Percentiles rank a stretch among this genome's conserved stretches.
Evolutionary conservation across 2,797 vertebrate species (phyloP).

Genomic region (Argentina silus): DNA sequence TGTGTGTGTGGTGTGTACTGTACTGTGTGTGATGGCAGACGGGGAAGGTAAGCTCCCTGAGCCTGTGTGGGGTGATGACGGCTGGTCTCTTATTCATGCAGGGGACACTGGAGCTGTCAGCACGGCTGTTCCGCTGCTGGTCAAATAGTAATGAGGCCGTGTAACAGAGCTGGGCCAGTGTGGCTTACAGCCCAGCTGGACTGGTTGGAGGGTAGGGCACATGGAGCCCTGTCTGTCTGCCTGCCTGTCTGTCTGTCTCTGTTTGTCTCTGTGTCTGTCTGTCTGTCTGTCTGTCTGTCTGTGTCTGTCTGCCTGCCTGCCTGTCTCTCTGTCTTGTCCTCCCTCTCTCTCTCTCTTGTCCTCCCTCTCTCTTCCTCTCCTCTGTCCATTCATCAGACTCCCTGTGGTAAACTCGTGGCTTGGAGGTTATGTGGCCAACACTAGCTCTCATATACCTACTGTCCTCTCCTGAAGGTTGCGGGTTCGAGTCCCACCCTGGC

Average conservation of each 20-base stretch:
- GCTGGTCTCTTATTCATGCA: conserved; percentile 74
- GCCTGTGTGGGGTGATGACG: conserved; percentile 34
- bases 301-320: background rate
- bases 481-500: too few relatives aligned
- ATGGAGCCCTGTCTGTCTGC: background rate
- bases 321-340: background rate
- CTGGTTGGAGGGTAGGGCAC: conserved; percentile 23
- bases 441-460: too few relatives aligned
- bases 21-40: conserved; percentile 47
- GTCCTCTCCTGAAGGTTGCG: too few relatives aligned
- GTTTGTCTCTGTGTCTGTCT: background rate
- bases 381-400: too few relatives aligned
- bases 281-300: background rate
- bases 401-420: too few relatives aligned
- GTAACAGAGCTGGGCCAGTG: conserved; percentile 71
- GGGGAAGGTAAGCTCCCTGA: conserved; percentile 65
- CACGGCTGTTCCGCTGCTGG: conserved; percentile 71
- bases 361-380: too few relatives aligned
- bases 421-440: too few relatives aligned
- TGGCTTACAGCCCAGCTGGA: conserved; percentile 66
- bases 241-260: background rate
- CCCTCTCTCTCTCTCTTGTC: background rate
- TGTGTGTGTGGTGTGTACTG: conserved; percentile 25
- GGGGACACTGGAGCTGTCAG: conserved; percentile 79
- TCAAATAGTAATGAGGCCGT: conserved; percentile 81